Evolutionary conservation across 1,140 invertebrate genomes (phyloP), one percentile per base, ranked within the genome.

Genomic region (Carposina sasakii): DNA sequence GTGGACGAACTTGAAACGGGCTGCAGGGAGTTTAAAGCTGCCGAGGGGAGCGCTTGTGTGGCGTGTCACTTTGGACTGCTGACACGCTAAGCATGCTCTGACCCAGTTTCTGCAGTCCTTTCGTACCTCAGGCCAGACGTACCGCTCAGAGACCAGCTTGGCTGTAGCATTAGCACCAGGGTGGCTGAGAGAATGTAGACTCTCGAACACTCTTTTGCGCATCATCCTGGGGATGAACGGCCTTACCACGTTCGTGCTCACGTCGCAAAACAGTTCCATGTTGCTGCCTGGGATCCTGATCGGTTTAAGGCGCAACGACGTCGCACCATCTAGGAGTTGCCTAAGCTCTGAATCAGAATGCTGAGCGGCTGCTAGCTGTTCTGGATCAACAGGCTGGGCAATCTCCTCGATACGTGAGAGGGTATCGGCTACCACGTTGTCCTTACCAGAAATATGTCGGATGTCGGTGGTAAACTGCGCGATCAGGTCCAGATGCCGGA

Each of bases 401-500:
- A 36, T 13, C 9, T 36, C n/a, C 16, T 48, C 22, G 1, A 42
- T 17, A 10, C 52, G 40, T 8, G 41, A 54, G 1, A 54, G 24
- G 10, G 46, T 6, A 43, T 54, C 52, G 8, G 76, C 72, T 1
- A 71, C 59, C 0, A 61, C 39, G 40, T 86, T 85, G 3, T 67
- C 45, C 0, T 52, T 41, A 5, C 83, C 79, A 0, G 54, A 16
- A n/a, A 86, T 56, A 37, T 44, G 33, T 23, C 36, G 37, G 9
- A 43, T 50, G 21, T 47, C 43, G 4, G 49, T 47, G 4, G 43
- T 45, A 20, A 47, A 51, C 33, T 51, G 47, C 0, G 61, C 48
- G 12, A 86, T 76, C n/a, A 48, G 76, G 44, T 83, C 63, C 0
- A 85, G 43, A 15, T 85, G 66, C 17, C 52, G 26, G 3, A 52